A percentile compares a stretch with the other conserved stretches of the same genome.
These are phyloP conservation scores for Leptatherina wallacei DNA, from an alignment of 2,797 vertebrate species.

Conservation along the genomic window DNA sequence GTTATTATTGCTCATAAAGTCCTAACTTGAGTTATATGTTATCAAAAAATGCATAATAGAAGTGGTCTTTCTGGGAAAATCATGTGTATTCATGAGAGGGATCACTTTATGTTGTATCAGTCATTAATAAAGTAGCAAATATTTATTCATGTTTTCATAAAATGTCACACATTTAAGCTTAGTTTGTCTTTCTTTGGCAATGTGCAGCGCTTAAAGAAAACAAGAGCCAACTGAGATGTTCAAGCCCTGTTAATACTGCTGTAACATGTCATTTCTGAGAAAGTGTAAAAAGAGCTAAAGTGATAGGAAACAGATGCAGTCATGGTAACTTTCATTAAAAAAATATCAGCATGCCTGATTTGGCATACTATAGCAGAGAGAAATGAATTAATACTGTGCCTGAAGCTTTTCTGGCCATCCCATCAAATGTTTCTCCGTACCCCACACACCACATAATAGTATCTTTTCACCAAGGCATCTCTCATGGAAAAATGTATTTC, in stretches of 20 bases:
- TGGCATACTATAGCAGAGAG: conserved; percentile 36
- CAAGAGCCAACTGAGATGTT: conserved; percentile 47
- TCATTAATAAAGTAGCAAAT: conserved; percentile 41
- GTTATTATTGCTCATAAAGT: too few relatives aligned
- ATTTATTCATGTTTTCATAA: conserved; percentile 34
- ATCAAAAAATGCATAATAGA: conserved; percentile 24
- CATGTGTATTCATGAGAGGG: conserved; percentile 12
- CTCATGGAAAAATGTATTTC: conserved; percentile 65
- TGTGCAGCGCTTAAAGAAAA: conserved; percentile 41
- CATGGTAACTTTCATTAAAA: conserved; percentile 35
- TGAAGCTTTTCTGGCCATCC: conserved; percentile 45
- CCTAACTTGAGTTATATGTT: neutral
- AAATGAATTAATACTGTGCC: conserved; percentile 52
- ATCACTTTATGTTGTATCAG: conserved; percentile 28
- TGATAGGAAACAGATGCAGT: conserved; percentile 52
- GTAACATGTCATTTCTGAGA: conserved; percentile 40
- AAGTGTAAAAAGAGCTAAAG: conserved; percentile 27
- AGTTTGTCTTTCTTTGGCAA: conserved; percentile 46
- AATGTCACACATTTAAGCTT: conserved; percentile 47
- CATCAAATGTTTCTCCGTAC: conserved; percentile 40
- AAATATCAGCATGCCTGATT: conserved; percentile 41
- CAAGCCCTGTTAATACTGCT: conserved; percentile 43
- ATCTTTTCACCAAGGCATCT: conserved; percentile 58
- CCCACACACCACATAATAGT: conserved; percentile 66
- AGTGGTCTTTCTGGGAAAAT: conserved; percentile 22